phyloP scores from a whole-genome alignment of 2,888 invertebrate genomes.

The Mesoligia furuncula region DNA sequence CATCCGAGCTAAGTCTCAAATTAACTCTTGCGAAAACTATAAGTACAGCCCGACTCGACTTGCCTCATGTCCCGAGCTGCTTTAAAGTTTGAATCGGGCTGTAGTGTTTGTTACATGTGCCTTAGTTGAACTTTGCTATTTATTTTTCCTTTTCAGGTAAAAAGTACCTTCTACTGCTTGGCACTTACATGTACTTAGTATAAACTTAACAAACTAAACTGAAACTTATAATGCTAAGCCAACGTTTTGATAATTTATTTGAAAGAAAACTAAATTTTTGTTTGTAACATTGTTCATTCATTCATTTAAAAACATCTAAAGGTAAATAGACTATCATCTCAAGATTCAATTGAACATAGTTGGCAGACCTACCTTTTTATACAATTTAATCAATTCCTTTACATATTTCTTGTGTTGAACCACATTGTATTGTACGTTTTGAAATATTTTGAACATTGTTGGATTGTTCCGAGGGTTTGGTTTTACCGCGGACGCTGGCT shows the following conservation, averaged over 20 bases:
- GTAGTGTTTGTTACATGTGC: background rate
- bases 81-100: background rate
- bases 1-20: background rate
- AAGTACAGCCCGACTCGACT: background rate
- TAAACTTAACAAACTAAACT: too few species aligned
- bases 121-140: background rate
- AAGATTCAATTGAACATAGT: background rate
- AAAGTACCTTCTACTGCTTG: too few species aligned
- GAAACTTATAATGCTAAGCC: background rate
- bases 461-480: conserved; percentile 86
- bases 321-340: background rate
- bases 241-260: background rate
- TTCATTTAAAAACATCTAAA: background rate
- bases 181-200: background rate
- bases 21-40: background rate
- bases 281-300: background rate
- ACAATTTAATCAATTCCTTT: conserved; percentile 91
- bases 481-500: conserved; percentile 71
- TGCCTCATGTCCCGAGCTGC: background rate
- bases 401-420: conserved; percentile 92
- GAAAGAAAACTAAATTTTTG: background rate
- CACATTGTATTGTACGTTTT: conserved; percentile 92
- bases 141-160: background rate
- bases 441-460: conserved; percentile 90
- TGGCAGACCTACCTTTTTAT: conserved; percentile 89